Evolutionary conservation across 2,113 vertebrate species (phyloP), one percentile per base, ranked within the genome.

Genomic region (Glaucomys volans): DNA sequence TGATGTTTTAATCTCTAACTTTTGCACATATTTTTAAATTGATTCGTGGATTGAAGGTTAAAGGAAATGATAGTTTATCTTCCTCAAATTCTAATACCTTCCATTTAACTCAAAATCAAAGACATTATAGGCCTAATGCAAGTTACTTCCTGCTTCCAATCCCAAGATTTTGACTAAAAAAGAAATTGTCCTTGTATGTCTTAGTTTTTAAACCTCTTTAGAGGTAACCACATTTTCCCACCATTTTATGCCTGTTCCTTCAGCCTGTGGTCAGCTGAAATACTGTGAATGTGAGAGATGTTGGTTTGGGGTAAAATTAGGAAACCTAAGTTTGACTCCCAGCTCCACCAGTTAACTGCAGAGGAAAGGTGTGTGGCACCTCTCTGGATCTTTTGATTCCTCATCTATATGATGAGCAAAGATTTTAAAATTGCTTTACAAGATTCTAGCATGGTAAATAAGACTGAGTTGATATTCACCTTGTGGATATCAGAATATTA

Each of bases 71-170:
- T 82, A 54, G 0, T 47, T 90, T 69, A 47, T 54, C 37, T 17
- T 47, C 17, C 5, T 87, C n/a, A 89, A 76, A 40, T 8, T 62
- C 6, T 8, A 82, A 62, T 62, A 20, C 30, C 26, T 90, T 94
- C 92, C 50, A 91, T n/a, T 87, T 79, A 84, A 26, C n/a, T 32
- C 47, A 83, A 72, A 95, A 90, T 72, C 64, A 86, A 83, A 82
- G 47, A 40, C 8, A 80, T 50, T 47, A 88, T 11, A 67, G 28
- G 3, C 14, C 77, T 85, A 72, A 72, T 72, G 13, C 44, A 87
- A 72, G 6, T 81, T 40, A 86, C 5, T 50, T 79, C 93, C 40
- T 85, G 26, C 32, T 2, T 89, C 69, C 93, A 37, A 64, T 83
- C 42, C 1, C 8, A 88, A 82, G 47, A 66, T 92, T 86, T 86